phyloP scores from a whole-genome alignment of 2,888 invertebrate species.

The Germaria angustata region DNA sequence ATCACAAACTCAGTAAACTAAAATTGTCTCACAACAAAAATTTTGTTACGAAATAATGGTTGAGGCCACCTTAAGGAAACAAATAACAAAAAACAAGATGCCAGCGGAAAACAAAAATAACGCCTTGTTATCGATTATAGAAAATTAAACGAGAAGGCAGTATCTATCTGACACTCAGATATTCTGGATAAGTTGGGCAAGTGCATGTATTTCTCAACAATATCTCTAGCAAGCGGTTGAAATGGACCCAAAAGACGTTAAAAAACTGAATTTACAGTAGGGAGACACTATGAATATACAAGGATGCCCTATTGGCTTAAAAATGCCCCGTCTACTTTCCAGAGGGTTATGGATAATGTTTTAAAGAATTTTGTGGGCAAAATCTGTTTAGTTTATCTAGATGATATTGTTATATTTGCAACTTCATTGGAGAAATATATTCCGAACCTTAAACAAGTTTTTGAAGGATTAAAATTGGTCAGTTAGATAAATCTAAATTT shows the following conservation, averaged over 20 bases:
- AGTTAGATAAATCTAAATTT: constrained; percentile 33
- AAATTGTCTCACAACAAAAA: too few relatives aligned
- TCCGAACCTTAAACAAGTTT: background rate
- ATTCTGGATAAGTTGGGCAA: too few relatives aligned
- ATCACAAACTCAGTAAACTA: too few relatives aligned
- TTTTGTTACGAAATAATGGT: too few relatives aligned
- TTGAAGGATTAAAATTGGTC: constrained; percentile 22
- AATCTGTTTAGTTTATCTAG: constrained; percentile 27
- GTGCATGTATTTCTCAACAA: too few relatives aligned
- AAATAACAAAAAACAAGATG: too few relatives aligned
- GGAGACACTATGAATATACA: constrained; percentile 43
- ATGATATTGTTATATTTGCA: constrained; percentile 35
- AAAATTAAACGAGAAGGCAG: too few relatives aligned
- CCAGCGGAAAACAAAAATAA: too few relatives aligned
- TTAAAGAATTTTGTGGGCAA: constrained; percentile 24
- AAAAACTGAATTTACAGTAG: constrained; percentile 44
- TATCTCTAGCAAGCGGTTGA: too few relatives aligned
- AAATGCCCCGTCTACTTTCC: constrained; percentile 35
- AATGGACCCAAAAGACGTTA: constrained; percentile 28
- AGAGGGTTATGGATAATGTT: constrained; percentile 23
- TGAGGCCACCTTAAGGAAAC: too few relatives aligned
- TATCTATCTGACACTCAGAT: too few relatives aligned
- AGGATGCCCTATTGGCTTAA: constrained; percentile 40
- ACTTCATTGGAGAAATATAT: constrained; percentile 5
- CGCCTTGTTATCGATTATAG: too few relatives aligned